phyloP scores from a whole-genome alignment of 2,113 vertebrate species.

The Euleptes europaea region DNA sequence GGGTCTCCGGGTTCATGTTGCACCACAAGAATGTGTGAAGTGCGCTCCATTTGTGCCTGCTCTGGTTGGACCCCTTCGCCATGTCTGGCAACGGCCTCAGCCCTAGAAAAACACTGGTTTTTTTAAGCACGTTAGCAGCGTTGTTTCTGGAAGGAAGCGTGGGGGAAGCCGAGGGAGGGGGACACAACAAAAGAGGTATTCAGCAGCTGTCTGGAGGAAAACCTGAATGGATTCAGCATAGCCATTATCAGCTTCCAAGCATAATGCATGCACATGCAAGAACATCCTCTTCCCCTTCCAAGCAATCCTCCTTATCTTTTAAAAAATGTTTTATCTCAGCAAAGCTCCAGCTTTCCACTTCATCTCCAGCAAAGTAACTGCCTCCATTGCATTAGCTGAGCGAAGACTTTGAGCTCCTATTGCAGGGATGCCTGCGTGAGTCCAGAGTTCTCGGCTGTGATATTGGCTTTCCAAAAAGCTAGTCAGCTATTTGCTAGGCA shows the following conservation, averaged over 20 bases:
- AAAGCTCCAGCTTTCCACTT: background rate
- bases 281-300: conserved; percentile 28
- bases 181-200: conserved; percentile 13
- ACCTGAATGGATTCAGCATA: conserved; percentile 10
- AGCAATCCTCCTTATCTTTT: conserved; percentile 36
- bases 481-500: conserved; percentile 66
- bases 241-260: conserved; percentile 15
- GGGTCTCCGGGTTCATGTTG: conserved; percentile 93
- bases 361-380: background rate
- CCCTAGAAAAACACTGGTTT: background rate
- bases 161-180: background rate
- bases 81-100: conserved; percentile 55
- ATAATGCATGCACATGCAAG: conserved; percentile 44
- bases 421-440: conserved; percentile 38
- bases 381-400: conserved; percentile 15
- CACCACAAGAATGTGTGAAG: conserved; percentile 88
- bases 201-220: conserved; percentile 49
- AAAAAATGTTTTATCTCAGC: conserved; percentile 9
- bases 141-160: conserved; percentile 4
- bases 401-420: conserved; percentile 4
- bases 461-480: conserved; percentile 57
- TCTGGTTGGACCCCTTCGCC: conserved; percentile 80
- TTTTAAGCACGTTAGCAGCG: background rate
- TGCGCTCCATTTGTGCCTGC: conserved; percentile 77
- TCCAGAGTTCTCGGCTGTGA: conserved; percentile 44